Conservation (phyloP, 2,113 vertebrate genomes). For the Pollimyrus isidori region DNA sequence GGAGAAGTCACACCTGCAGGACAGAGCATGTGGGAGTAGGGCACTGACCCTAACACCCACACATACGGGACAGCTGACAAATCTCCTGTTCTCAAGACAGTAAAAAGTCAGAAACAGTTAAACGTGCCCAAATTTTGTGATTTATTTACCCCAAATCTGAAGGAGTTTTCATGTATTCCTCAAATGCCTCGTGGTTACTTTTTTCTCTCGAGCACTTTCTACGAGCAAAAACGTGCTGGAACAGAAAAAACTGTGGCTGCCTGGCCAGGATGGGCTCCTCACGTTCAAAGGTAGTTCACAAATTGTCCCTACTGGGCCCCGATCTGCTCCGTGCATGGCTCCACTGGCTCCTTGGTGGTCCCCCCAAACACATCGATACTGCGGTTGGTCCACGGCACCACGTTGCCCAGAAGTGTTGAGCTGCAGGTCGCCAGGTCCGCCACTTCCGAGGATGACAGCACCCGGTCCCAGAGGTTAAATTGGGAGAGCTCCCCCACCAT, state of each 20-base stretch:
- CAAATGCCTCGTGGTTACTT: not conserved
- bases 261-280: not conserved
- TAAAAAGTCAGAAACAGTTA: not conserved
- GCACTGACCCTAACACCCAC: not conserved
- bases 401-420: constrained; percentile 62
- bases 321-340: constrained; percentile 73
- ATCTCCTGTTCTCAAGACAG: not conserved
- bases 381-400: constrained; percentile 80
- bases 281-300: not conserved
- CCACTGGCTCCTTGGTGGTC: constrained; percentile 68
- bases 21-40: not conserved
- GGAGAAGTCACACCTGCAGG: not conserved
- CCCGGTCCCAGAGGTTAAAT: constrained; percentile 84
- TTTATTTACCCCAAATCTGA: not conserved
- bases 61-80: not conserved
- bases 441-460: constrained; percentile 72
- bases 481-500: constrained; percentile 88
- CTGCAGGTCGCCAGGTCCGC: constrained; percentile 79
- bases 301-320: constrained; percentile 50
- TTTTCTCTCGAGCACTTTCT: not conserved
- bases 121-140: not conserved
- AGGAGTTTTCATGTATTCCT: not conserved
- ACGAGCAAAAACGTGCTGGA: not conserved
- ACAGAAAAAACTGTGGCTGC: not conserved
- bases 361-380: constrained; percentile 78